Percentiles rank a stretch among this genome's conserved stretches.
These are phyloP conservation scores for Centropyge bicolor DNA, from an alignment of 2,797 vertebrate species.

Conservation along the genomic window DNA sequence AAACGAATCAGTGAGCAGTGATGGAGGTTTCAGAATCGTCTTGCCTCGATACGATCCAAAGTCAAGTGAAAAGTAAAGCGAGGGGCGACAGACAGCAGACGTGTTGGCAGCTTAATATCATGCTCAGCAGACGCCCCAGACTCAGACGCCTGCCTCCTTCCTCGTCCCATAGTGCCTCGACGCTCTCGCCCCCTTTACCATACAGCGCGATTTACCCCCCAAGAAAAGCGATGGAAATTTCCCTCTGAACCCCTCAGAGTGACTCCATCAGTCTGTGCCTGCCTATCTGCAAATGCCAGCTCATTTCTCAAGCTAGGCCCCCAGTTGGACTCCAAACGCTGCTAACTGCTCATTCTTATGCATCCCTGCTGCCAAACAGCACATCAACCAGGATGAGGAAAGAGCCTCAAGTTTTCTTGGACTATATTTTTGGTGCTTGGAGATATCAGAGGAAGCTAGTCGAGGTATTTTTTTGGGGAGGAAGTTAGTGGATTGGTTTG, in stretches of 20 bases:
- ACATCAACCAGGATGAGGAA: constrained; percentile 74
- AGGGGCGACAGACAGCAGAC: constrained; percentile 45
- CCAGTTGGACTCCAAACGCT: constrained; percentile 72
- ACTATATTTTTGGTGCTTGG: constrained; percentile 56
- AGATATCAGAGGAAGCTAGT: constrained; percentile 68
- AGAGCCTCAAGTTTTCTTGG: constrained; percentile 68
- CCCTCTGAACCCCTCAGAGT: constrained; percentile 69
- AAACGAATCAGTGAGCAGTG: too few relatives aligned
- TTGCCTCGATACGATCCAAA: constrained; percentile 19
- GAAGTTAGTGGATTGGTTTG: constrained; percentile 47
- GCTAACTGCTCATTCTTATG: constrained; percentile 80
- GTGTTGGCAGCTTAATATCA: constrained; percentile 55
- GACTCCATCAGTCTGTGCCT: constrained; percentile 78
- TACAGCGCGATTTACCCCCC: constrained; percentile 70
- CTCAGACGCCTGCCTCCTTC: constrained; percentile 44
- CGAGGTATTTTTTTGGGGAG: constrained; percentile 48
- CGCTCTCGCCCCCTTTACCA: constrained; percentile 40
- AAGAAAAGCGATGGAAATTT: constrained; percentile 70
- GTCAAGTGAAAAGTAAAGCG: constrained; percentile 31
- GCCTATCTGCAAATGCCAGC: constrained; percentile 84
- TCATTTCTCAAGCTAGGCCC: constrained; percentile 79
- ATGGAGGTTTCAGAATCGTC: not conserved
- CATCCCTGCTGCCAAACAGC: constrained; percentile 78
- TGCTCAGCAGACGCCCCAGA: constrained; percentile 55
- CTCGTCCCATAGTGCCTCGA: constrained; percentile 21